These are phyloP conservation scores for Prunella fulvescens DNA, from an alignment of 2,113 vertebrate genomes.

Conservation along the genomic window DNA sequence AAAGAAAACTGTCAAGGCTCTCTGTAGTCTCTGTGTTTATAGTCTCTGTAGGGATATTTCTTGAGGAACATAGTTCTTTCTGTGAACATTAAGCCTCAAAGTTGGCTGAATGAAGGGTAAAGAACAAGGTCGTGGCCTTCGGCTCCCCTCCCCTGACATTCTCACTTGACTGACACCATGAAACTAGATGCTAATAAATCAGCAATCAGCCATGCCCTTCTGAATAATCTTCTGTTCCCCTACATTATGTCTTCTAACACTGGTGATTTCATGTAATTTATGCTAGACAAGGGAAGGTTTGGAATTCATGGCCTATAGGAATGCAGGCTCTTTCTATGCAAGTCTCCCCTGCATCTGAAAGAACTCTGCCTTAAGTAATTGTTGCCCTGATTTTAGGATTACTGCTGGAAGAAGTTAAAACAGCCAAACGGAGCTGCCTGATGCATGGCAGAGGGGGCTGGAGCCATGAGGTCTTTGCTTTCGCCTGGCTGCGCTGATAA, in stretches of 20 bases:
- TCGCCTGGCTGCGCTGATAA: neutral
- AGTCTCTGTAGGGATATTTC: neutral
- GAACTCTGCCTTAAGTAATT: constrained; percentile 44
- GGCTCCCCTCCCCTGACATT: neutral
- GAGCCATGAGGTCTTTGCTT: neutral
- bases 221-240: constrained; percentile 6
- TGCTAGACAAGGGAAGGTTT: neutral
- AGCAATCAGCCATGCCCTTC: neutral
- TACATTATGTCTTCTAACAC: constrained; percentile 12
- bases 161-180: neutral
- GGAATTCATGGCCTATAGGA: constrained; percentile 38
- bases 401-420: constrained; percentile 6
- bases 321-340: neutral
- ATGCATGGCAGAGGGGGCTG: neutral
- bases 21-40: neutral
- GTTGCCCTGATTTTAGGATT: constrained; percentile 41
- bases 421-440: neutral
- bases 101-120: neutral
- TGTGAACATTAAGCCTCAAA: neutral
- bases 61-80: neutral
- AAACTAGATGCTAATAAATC: neutral
- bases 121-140: neutral
- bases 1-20: neutral
- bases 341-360: neutral
- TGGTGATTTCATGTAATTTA: constrained; percentile 39